These are phyloP conservation scores for Yponomeuta malinellus DNA, from an alignment of 2,888 invertebrate genomes.

Conservation along the genomic window DNA sequence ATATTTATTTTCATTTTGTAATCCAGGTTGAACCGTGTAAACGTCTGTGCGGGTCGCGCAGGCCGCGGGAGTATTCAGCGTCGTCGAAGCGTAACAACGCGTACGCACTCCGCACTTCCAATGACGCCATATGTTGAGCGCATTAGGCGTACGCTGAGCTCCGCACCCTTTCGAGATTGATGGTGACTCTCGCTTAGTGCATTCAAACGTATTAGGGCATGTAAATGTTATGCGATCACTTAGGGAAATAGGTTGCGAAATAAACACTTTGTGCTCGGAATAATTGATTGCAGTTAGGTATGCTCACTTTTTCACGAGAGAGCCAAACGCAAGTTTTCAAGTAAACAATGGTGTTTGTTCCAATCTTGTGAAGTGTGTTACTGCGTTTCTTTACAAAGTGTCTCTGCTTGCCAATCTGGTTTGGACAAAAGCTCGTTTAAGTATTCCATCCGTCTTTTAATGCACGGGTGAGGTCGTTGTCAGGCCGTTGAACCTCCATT, in stretches of 20 bases:
- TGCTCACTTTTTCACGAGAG: conserved; percentile 9
- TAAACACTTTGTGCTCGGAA: conserved; percentile 22
- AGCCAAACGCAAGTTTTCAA: not conserved
- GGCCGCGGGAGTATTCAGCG: conserved; percentile 38
- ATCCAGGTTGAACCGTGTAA: conserved; percentile 27
- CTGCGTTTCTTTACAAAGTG: not conserved
- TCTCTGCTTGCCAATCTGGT: conserved; percentile 23
- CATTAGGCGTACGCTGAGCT: conserved; percentile 48
- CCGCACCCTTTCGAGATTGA: conserved; percentile 67
- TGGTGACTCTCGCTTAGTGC: conserved; percentile 52
- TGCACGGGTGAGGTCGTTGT: conserved; percentile 42
- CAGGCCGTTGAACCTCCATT: conserved; percentile 50
- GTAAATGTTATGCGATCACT: conserved; percentile 72
- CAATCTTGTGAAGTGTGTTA: not conserved
- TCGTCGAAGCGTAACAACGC: conserved; percentile 52
- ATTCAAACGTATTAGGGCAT: conserved; percentile 71
- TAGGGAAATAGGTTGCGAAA: conserved; percentile 61
- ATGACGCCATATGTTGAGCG: conserved; percentile 64
- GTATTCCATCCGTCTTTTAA: conserved; percentile 43
- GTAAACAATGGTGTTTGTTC: not conserved
- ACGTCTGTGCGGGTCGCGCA: conserved; percentile 57
- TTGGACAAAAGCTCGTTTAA: conserved; percentile 45
- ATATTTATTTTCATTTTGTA: no score
- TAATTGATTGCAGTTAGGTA: conserved; percentile 10
- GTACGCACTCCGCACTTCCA: conserved; percentile 30